Conservation (phyloP, 2,113 vertebrate species). For the Petrocephalus zakoni region DNA sequence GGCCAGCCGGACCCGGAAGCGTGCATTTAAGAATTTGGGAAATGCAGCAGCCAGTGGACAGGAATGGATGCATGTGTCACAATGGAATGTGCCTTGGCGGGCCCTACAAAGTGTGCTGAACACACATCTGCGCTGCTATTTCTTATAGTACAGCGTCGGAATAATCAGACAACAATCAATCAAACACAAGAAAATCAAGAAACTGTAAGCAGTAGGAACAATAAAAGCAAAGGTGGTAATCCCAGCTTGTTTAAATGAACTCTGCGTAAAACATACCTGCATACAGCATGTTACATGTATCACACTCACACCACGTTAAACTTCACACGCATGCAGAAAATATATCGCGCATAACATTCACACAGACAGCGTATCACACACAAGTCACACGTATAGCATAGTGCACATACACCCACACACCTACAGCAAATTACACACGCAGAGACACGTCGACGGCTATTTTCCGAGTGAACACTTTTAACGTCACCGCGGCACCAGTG, state of each 20-base stretch:
- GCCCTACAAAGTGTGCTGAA: background rate
- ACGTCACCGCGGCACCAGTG: constrained; percentile 12
- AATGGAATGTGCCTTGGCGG: background rate
- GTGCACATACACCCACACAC: background rate
- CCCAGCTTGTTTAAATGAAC: background rate
- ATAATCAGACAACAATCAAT: background rate
- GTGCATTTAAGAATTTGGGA: background rate
- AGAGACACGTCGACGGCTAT: background rate
- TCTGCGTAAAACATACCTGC: background rate
- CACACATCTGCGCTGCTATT: background rate
- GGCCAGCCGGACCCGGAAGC: background rate
- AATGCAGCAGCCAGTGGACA: background rate
- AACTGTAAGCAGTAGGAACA: background rate
- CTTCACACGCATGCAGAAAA: background rate
- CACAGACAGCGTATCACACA: background rate
- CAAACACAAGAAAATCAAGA: background rate
- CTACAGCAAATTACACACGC: background rate
- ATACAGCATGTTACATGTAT: background rate
- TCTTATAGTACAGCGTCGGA: background rate
- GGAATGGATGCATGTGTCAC: background rate
- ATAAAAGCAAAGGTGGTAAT: background rate
- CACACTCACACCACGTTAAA: background rate
- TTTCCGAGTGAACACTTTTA: constrained; percentile 19
- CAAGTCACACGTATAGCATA: no score
- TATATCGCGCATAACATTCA: background rate